Conservation (phyloP, 2,888 invertebrate species). For the Papilio protenor region DNA sequence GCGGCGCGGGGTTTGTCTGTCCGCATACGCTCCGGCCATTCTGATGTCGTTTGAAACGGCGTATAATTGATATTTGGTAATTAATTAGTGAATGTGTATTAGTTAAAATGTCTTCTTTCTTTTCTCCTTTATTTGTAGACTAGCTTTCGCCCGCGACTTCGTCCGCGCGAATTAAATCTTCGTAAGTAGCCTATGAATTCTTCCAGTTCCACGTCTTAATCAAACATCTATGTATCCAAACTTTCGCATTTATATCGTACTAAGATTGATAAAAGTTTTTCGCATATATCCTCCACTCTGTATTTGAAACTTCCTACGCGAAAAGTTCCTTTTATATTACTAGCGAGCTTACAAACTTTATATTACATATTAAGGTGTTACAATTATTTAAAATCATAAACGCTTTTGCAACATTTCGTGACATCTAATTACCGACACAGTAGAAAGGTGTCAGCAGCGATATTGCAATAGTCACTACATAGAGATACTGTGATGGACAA, state of each 20-base stretch:
- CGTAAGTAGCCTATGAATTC: too few species aligned
- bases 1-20: slow-evolving; percentile 6
- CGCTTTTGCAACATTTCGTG: slow-evolving; percentile 28
- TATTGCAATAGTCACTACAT: slow-evolving; percentile 11
- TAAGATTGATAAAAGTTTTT: too few species aligned
- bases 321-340: too few species aligned
- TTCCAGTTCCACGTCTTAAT: too few species aligned
- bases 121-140: background rate
- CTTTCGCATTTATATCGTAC: too few species aligned
- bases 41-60: slow-evolving; percentile 22
- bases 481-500: slow-evolving; percentile 32
- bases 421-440: background rate
- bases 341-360: too few species aligned
- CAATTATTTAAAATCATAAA: slow-evolving; percentile 3
- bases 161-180: too few species aligned
- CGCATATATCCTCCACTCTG: too few species aligned
- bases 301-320: too few species aligned
- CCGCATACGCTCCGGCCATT: slow-evolving; percentile 27
- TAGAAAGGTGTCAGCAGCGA: slow-evolving; percentile 39
- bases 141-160: too few species aligned
- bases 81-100: slow-evolving; percentile 1
- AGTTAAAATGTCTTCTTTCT: background rate
- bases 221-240: too few species aligned
- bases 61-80: slow-evolving; percentile 22
- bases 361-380: too few species aligned